Evolutionary conservation across 2,797 vertebrate species (phyloP).

Genomic region (Florisuga fusca): DNA sequence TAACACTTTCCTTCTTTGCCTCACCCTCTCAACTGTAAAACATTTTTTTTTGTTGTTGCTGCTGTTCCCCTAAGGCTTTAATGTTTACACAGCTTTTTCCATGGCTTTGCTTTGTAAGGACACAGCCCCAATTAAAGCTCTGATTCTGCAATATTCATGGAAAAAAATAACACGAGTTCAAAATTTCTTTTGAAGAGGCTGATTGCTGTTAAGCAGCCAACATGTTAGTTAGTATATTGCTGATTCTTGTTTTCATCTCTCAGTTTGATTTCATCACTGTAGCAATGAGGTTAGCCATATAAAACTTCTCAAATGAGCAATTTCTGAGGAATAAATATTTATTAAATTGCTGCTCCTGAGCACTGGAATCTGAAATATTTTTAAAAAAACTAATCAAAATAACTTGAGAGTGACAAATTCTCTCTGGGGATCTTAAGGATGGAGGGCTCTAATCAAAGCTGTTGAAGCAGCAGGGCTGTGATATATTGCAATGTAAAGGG

Average conservation of each 20-base stretch:
- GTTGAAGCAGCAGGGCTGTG: conserved; percentile 68
- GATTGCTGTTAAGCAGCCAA: conserved; percentile 79
- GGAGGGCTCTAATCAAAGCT: conserved; percentile 70
- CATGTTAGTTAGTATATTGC: conserved; percentile 72
- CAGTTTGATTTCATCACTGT: conserved; percentile 76
- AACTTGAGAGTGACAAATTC: conserved; percentile 54
- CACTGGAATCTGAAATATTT: conserved; percentile 73
- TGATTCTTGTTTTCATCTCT: conserved; percentile 80
- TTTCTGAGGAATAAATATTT: conserved; percentile 77
- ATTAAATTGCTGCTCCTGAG: conserved; percentile 74
- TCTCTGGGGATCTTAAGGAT: conserved; percentile 58
- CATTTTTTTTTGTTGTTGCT: conserved; percentile 62
- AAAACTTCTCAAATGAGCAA: conserved; percentile 80
- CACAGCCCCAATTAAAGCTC: conserved; percentile 78
- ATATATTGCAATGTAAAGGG: conserved; percentile 28
- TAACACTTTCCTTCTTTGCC: conserved; percentile 74
- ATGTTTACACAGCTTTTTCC: conserved; percentile 82
- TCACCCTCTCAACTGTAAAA: conserved; percentile 71
- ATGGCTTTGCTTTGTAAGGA: conserved; percentile 74
- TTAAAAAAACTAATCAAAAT: conserved; percentile 74
- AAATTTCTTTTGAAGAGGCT: conserved; percentile 80
- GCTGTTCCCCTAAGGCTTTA: conserved; percentile 61
- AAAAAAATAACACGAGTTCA: conserved; percentile 70
- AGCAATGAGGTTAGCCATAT: conserved; percentile 76
- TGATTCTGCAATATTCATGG: conserved; percentile 70